These are phyloP conservation scores for Drosophila fungiperda DNA, from an alignment of 2,888 invertebrate genomes.

Conservation along the genomic window DNA sequence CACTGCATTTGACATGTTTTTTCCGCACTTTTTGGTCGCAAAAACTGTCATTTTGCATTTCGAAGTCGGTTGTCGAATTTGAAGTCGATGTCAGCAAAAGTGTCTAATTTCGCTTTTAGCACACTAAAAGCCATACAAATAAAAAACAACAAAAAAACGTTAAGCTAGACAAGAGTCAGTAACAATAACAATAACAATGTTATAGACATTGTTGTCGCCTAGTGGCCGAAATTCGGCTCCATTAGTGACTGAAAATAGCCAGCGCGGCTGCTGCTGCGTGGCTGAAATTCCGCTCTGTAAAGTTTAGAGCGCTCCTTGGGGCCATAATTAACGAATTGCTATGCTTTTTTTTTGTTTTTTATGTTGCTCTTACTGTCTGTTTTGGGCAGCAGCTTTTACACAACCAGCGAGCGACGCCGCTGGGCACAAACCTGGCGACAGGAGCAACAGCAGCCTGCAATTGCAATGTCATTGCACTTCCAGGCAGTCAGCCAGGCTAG, in stretches of 20 bases:
- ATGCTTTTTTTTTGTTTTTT: constrained; percentile 1
- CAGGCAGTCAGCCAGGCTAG: constrained; percentile 16
- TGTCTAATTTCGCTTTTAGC: constrained; percentile 76
- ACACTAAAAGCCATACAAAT: constrained; percentile 36
- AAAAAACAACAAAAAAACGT: background rate
- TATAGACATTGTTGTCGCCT: constrained; percentile 42
- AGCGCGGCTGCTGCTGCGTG: constrained; percentile 25
- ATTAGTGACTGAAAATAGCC: constrained; percentile 33
- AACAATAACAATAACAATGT: constrained; percentile 34
- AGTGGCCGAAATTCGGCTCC: constrained; percentile 39
- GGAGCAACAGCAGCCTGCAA: constrained; percentile 36
- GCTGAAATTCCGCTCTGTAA: constrained; percentile 45
- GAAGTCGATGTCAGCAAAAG: constrained; percentile 65
- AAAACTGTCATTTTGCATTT: constrained; percentile 74
- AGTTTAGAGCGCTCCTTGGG: constrained; percentile 52
- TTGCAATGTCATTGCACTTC: constrained; percentile 69
- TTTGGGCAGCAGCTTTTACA: constrained; percentile 51
- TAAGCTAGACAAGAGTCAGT: constrained; percentile 16
- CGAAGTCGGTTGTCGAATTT: constrained; percentile 6
- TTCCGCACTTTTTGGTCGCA: constrained; percentile 66
- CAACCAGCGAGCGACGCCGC: constrained; percentile 19
- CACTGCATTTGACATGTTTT: constrained; percentile 65
- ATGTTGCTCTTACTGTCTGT: constrained; percentile 16
- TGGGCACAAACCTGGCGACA: constrained; percentile 38
- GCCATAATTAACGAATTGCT: constrained; percentile 68